Conservation (phyloP, 2,888 invertebrate genomes). For the Nemotelus pantherinus region DNA sequence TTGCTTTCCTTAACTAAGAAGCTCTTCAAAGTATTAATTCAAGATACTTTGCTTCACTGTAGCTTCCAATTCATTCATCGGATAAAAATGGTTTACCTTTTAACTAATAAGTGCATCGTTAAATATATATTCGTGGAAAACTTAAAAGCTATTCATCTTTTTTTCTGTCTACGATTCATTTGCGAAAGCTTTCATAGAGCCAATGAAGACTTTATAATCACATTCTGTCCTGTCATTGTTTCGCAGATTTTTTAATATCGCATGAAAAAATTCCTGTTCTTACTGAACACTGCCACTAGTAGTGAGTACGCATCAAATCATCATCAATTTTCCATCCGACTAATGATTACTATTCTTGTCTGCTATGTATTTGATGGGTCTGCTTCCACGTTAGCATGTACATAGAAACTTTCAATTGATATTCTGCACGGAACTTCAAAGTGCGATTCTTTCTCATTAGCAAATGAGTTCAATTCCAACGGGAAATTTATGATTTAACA, state of each 20-base stretch:
- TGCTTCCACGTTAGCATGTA: neutral
- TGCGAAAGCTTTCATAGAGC: too few species aligned
- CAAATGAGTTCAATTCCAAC: constrained; percentile 28
- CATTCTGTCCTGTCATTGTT: too few species aligned
- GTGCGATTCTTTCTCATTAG: constrained; percentile 11
- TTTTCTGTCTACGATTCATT: too few species aligned
- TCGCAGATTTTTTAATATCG: neutral
- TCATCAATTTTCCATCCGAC: neutral
- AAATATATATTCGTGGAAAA: too few species aligned
- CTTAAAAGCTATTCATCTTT: too few species aligned
- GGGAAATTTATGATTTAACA: constrained; percentile 35
- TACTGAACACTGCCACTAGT: neutral
- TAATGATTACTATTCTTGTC: neutral
- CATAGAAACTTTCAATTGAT: neutral
- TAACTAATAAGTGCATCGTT: too few species aligned
- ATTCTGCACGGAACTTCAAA: neutral
- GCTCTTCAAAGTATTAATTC: too few species aligned
- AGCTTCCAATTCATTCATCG: too few species aligned
- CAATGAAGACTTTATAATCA: too few species aligned
- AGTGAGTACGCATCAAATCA: neutral
- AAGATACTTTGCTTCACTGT: too few species aligned
- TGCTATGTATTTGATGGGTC: neutral
- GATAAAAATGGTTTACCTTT: too few species aligned
- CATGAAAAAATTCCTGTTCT: constrained; percentile 3
- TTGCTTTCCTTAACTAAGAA: too few species aligned